phyloP scores from a whole-genome alignment of 1,140 invertebrate genomes.

The Calephelis virginiensis region DNA sequence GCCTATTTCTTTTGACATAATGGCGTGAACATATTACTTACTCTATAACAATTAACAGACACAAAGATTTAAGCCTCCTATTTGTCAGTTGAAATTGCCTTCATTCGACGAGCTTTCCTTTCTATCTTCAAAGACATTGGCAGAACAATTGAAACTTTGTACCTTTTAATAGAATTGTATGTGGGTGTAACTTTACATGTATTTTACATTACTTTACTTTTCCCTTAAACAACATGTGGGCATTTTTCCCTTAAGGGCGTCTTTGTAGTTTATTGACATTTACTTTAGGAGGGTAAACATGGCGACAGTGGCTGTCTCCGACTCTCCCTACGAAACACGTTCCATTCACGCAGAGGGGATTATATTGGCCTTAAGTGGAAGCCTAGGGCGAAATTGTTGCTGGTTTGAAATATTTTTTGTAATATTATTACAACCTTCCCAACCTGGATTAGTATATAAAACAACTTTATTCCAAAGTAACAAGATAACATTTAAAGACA shows the following conservation, averaged over 20 bases:
- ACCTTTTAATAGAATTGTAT: constrained; percentile 11
- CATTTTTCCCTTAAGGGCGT: constrained; percentile 54
- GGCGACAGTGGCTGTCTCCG: constrained; percentile 45
- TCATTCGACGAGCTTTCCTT: background rate
- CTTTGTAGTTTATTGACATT: constrained; percentile 74
- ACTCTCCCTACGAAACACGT: constrained; percentile 47
- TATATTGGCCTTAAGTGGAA: constrained; percentile 37
- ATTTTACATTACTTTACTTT: constrained; percentile 56
- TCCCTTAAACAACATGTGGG: constrained; percentile 45
- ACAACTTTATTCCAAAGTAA: background rate
- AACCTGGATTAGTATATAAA: background rate
- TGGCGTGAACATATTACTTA: too few relatives aligned
- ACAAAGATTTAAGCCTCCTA: too few relatives aligned
- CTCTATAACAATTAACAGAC: too few relatives aligned
- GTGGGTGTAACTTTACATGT: constrained; percentile 37
- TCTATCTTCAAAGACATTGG: background rate
- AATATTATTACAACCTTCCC: background rate
- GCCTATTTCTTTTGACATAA: too few relatives aligned
- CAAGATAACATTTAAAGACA: background rate
- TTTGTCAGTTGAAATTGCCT: too few relatives aligned
- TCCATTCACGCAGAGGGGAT: constrained; percentile 33
- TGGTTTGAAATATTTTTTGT: background rate
- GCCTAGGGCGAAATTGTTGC: constrained; percentile 17
- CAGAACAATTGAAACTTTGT: constrained; percentile 17
- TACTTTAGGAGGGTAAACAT: constrained; percentile 71